Evolutionary conservation across 2,888 invertebrate genomes (phyloP).

Genomic region (Hetaerina titia): DNA sequence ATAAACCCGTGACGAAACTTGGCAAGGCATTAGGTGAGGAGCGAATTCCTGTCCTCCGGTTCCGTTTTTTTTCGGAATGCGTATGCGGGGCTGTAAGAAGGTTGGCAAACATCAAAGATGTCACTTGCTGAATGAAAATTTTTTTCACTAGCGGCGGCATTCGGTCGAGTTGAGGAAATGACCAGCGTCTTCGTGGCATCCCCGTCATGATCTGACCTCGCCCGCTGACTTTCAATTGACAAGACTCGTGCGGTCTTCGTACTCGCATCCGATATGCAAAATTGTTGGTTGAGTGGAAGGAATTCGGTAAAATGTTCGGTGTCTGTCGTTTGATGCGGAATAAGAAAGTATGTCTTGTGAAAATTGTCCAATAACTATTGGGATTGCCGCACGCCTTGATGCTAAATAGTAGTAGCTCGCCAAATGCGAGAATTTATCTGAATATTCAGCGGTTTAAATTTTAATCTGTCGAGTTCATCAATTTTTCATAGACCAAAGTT

Average conservation of each 20-base stretch:
- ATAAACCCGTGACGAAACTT: conserved; percentile 20
- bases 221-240: neutral
- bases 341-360: too few relatives aligned
- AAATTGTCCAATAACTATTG: too few relatives aligned
- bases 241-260: neutral
- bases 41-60: neutral
- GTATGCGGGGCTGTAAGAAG: neutral
- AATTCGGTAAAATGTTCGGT: too few relatives aligned
- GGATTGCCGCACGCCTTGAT: too few relatives aligned
- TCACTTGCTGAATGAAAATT: conserved; percentile 14
- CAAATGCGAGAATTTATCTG: too few relatives aligned
- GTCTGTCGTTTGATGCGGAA: too few relatives aligned
- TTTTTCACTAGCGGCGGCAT: neutral
- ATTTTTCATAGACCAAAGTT: too few relatives aligned
- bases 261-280: too few relatives aligned
- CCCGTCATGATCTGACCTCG: neutral
- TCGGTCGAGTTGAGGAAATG: neutral
- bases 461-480: too few relatives aligned
- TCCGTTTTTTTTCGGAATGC: conserved; percentile 4
- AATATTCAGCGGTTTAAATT: too few relatives aligned
- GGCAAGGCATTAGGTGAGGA: neutral
- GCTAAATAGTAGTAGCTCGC: too few relatives aligned
- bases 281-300: too few relatives aligned
- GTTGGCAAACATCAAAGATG: conserved; percentile 47
- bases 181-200: neutral